Percentiles rank a stretch among this genome's conserved stretches.
Evolutionary conservation across 2,888 invertebrate genomes (phyloP).

Genomic region (Drepana falcataria): DNA sequence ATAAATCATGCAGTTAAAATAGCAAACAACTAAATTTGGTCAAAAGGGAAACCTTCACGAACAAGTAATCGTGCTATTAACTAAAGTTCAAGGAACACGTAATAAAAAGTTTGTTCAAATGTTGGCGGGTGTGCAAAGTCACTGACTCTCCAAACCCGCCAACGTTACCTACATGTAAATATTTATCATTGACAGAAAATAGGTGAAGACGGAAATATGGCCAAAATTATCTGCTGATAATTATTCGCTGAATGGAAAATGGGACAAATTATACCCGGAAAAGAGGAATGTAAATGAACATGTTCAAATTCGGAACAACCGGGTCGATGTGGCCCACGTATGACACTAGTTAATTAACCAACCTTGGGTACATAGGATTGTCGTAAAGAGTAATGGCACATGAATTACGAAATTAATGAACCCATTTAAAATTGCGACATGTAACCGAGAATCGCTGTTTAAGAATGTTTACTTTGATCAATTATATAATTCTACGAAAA

Average conservation of each 20-base stretch:
- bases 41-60: not conserved
- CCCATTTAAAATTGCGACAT: not conserved
- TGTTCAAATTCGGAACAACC: slow-evolving; percentile 21
- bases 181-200: slow-evolving; percentile 6
- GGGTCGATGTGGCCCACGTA: slow-evolving; percentile 17
- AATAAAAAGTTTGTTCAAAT: slow-evolving; percentile 8
- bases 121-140: slow-evolving; percentile 8
- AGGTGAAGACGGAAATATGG: slow-evolving; percentile 12
- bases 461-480: not conserved
- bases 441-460: not conserved
- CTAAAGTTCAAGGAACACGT: slow-evolving; percentile 26
- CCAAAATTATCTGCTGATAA: slow-evolving; percentile 12
- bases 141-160: not conserved
- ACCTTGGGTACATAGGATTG: slow-evolving; percentile 17
- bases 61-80: slow-evolving; percentile 9
- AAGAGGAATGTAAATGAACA: slow-evolving; percentile 35
- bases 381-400: slow-evolving; percentile 4
- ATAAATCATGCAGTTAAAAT: not conserved
- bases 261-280: slow-evolving; percentile 37
- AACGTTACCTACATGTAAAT: not conserved
- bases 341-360: slow-evolving; percentile 6
- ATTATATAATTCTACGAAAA: not conserved
- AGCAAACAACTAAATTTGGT: not conserved
- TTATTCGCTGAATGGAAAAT: slow-evolving; percentile 24
- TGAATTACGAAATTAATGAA: slow-evolving; percentile 1